phyloP scores from a whole-genome alignment of 2,888 invertebrate genomes.

The Tipula helvola region DNA sequence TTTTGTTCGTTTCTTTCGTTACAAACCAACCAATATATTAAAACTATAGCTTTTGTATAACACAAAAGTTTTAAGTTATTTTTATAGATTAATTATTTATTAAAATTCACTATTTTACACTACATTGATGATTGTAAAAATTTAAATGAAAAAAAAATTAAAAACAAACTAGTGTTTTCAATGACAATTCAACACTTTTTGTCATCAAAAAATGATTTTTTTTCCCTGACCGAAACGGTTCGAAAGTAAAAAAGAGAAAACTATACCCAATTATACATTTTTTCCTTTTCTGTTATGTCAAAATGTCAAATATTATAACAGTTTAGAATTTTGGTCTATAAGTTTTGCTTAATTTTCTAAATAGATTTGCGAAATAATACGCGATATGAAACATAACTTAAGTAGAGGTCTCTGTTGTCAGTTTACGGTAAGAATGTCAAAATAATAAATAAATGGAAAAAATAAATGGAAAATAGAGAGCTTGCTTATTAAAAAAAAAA shows the following conservation, averaged over 20 bases:
- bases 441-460: too few species aligned
- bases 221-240: neutral
- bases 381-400: too few species aligned
- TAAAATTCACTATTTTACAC: neutral
- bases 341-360: neutral
- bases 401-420: too few species aligned
- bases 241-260: neutral
- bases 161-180: neutral
- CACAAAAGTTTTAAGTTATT: neutral
- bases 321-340: neutral
- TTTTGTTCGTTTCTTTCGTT: neutral
- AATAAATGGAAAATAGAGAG: too few species aligned
- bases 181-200: conserved; percentile 4
- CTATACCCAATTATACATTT: neutral
- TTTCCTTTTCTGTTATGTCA: neutral
- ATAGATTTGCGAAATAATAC: neutral
- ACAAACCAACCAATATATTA: neutral
- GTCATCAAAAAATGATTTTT: neutral
- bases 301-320: neutral
- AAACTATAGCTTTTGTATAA: neutral
- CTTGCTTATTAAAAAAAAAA: too few species aligned
- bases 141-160: neutral
- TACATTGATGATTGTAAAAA: neutral
- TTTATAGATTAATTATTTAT: neutral
- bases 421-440: too few species aligned